Percentiles rank a stretch among this genome's conserved stretches.
These are phyloP conservation scores for Rallus crepitans DNA, from an alignment of 2,797 vertebrate genomes.

Conservation along the genomic window DNA sequence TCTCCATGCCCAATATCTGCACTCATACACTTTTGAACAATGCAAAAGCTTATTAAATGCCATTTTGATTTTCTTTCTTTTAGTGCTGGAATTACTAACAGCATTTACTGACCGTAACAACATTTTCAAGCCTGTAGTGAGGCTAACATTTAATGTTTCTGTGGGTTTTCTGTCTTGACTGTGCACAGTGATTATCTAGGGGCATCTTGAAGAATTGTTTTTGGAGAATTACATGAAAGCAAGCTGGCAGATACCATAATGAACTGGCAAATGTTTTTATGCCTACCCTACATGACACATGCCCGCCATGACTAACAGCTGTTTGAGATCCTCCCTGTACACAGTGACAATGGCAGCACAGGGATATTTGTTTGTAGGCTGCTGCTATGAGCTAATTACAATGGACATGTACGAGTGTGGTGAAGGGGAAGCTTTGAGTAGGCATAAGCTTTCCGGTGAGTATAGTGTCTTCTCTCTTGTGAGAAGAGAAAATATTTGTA, in stretches of 20 bases:
- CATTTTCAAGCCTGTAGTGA: background rate
- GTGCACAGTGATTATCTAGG: background rate
- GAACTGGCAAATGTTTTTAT: background rate
- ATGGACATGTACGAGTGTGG: background rate
- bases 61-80: background rate
- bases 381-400: background rate
- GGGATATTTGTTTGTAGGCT: background rate
- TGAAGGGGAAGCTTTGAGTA: background rate
- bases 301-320: background rate
- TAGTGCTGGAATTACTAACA: background rate
- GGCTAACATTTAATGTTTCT: background rate
- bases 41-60: background rate
- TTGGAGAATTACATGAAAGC: background rate
- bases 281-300: background rate
- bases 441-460: background rate
- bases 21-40: background rate
- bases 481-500: background rate
- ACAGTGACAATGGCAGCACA: background rate
- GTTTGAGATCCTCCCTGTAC: background rate
- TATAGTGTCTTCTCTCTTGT: background rate
- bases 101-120: background rate
- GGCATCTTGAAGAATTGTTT: background rate
- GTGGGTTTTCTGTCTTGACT: background rate
- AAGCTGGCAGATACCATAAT: background rate
- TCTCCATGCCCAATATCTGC: background rate